Evolutionary conservation across 2,113 vertebrate species (phyloP).

Genomic region (Actenoides hombroni): DNA sequence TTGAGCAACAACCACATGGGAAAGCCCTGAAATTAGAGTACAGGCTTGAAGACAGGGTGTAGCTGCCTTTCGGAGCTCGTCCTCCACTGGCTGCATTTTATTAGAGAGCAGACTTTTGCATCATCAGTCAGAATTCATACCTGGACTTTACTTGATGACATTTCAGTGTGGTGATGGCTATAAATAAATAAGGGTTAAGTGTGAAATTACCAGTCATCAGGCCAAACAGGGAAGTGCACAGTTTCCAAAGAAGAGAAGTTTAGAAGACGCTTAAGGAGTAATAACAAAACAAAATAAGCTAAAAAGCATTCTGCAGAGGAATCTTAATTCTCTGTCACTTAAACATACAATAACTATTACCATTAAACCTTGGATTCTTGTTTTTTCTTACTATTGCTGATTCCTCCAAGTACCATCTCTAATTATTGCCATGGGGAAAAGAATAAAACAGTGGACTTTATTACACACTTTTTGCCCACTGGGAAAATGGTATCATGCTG

Average conservation of each 20-base stretch:
- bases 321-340: not conserved
- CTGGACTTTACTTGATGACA: constrained; percentile 1
- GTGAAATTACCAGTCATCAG: not conserved
- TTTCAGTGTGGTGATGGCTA: constrained; percentile 5
- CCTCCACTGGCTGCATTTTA: not conserved
- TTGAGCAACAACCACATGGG: constrained; percentile 49
- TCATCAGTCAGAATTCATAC: not conserved
- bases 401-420: not conserved
- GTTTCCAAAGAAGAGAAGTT: not conserved
- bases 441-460: not conserved
- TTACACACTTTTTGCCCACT: not conserved
- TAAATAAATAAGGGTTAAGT: constrained; percentile 20
- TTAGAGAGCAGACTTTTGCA: constrained; percentile 45
- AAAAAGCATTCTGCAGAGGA: not conserved
- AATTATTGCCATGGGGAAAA: not conserved
- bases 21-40: constrained; percentile 50
- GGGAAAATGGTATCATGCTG: not conserved
- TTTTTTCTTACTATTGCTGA: not conserved
- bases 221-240: not conserved
- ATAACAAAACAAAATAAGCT: not conserved
- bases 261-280: not conserved
- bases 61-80: not conserved
- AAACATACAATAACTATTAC: not conserved
- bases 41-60: constrained; percentile 48
- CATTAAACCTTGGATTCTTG: not conserved